phyloP scores from a whole-genome alignment of 2,797 vertebrate genomes.

The Limnodromus scolopaceus region DNA sequence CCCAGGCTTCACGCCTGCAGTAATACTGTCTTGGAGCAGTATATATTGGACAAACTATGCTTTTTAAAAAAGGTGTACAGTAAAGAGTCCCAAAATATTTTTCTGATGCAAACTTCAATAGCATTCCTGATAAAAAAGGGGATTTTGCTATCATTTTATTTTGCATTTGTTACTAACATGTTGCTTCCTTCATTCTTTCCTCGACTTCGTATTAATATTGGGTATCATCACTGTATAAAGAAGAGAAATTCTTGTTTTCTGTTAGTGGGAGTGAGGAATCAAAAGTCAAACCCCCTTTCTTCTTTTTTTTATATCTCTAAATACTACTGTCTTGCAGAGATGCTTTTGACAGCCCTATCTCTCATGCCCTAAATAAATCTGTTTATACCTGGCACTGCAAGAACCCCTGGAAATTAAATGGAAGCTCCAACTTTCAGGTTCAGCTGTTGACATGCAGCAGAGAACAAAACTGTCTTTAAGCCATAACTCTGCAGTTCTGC shows the following conservation, averaged over 20 bases:
- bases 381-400: neutral
- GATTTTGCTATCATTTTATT: neutral
- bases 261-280: neutral
- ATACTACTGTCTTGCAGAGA: neutral
- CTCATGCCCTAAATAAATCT: neutral
- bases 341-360: neutral
- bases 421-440: neutral
- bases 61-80: neutral
- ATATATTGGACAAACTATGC: neutral
- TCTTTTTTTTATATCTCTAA: neutral
- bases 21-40: slow-evolving; percentile 37
- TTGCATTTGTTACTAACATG: neutral
- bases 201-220: neutral
- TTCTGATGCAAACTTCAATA: neutral
- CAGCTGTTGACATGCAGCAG: neutral
- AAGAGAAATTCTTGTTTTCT: neutral
- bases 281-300: neutral
- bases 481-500: neutral
- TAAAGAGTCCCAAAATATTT: neutral
- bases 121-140: neutral
- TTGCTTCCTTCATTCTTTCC: neutral
- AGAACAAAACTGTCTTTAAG: neutral
- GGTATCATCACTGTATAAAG: neutral
- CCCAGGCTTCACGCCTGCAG: slow-evolving; percentile 34
- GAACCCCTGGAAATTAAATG: neutral